Percentiles rank a stretch among this genome's conserved stretches.
Conservation (phyloP, 1,140 invertebrate species). For the Drosophila sp. region DNA sequence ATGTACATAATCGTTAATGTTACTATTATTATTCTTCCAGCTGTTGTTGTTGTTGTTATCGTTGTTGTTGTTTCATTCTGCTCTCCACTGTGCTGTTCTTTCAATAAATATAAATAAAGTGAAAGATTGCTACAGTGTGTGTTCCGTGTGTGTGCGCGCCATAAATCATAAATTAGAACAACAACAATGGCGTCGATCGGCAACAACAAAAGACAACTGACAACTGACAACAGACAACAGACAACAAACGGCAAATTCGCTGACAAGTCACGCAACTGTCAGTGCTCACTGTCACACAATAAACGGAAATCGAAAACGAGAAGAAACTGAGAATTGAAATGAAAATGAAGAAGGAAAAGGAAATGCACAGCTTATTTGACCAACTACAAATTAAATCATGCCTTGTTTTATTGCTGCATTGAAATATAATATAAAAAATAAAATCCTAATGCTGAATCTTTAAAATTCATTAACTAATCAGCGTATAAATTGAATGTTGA, state of each 20-base stretch:
- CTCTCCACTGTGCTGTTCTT: slow-evolving; percentile 12
- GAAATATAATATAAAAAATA: no score
- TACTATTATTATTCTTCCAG: slow-evolving; percentile 17
- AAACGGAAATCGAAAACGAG: slow-evolving; percentile 12
- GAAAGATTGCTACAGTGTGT: slow-evolving; percentile 60
- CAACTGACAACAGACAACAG: slow-evolving; percentile 48
- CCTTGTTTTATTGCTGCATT: no score
- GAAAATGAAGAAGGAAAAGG: slow-evolving; percentile 19
- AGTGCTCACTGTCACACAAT: slow-evolving; percentile 16
- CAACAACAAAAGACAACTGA: slow-evolving; percentile 45
- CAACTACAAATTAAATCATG: no score
- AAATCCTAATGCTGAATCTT: no score
- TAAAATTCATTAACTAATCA: no score
- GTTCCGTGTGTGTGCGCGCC: no score
- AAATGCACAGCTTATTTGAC: no score
- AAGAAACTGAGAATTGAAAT: slow-evolving; percentile 1
- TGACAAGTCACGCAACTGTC: slow-evolving; percentile 50
- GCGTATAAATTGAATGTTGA: no score
- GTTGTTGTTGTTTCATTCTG: slow-evolving; percentile 18
- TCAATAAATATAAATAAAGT: slow-evolving; percentile 66
- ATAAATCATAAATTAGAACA: slow-evolving; percentile 64
- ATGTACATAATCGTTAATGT: slow-evolving; percentile 43
- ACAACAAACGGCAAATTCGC: not conserved
- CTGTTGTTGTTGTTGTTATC: not conserved
- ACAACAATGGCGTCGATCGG: slow-evolving; percentile 40